These are phyloP conservation scores for Disparrhopalites patrizii DNA, from an alignment of 2,888 invertebrate species.

Conservation along the genomic window DNA sequence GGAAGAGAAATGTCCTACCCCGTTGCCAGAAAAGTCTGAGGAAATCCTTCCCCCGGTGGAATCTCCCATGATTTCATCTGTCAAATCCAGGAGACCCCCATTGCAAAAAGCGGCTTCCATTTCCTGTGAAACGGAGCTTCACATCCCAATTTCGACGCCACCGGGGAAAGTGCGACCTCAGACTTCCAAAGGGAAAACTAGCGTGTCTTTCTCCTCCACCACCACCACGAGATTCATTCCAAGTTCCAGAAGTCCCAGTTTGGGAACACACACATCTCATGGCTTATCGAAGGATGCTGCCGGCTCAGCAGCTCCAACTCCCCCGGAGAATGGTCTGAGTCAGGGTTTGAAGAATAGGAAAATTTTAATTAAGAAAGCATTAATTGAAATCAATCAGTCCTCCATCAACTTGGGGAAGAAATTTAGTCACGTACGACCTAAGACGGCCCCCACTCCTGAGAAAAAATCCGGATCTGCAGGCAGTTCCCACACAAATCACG, in stretches of 20 bases:
- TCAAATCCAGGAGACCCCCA: slow-evolving; percentile 17
- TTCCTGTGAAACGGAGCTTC: slow-evolving; percentile 44
- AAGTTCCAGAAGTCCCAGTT: slow-evolving; percentile 9
- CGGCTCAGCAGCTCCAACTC: slow-evolving; percentile 6
- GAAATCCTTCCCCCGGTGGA: background rate
- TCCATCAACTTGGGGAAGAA: slow-evolving; percentile 33
- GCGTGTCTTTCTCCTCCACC: slow-evolving; percentile 21
- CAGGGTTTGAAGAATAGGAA: slow-evolving; percentile 42
- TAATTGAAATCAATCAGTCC: slow-evolving; percentile 44
- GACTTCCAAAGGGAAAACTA: slow-evolving; percentile 16
- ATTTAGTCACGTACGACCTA: slow-evolving; percentile 37
- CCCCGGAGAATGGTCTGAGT: slow-evolving; percentile 21
- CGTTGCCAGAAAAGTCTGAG: background rate
- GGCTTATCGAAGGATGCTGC: slow-evolving; percentile 10
- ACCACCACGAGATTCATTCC: slow-evolving; percentile 23
- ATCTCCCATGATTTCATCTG: background rate
- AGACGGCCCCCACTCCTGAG: slow-evolving; percentile 40
- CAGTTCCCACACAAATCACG: background rate
- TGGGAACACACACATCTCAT: background rate
- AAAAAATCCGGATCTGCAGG: background rate
- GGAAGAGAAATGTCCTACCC: background rate
- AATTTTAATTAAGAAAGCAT: slow-evolving; percentile 45
- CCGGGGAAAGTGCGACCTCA: slow-evolving; percentile 12
- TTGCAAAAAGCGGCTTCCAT: slow-evolving; percentile 43
- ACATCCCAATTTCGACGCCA: slow-evolving; percentile 17